Percentiles rank a stretch among this genome's conserved stretches.
phyloP scores from a whole-genome alignment of 2,888 invertebrate genomes.

The Drosophila neutralis region DNA sequence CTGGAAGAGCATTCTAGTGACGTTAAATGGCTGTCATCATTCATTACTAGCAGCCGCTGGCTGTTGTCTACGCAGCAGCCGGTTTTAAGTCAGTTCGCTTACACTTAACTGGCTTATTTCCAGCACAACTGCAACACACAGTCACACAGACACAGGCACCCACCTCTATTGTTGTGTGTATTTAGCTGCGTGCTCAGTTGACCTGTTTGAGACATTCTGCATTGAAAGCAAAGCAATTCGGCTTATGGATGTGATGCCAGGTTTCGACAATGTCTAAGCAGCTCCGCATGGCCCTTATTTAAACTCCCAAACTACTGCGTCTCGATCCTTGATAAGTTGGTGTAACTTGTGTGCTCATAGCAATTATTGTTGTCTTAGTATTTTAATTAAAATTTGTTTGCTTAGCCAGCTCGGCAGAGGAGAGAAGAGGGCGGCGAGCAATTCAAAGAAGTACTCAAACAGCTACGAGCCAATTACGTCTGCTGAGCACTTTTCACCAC shows the following conservation, averaged over 20 bases:
- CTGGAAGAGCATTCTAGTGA: conserved; percentile 12
- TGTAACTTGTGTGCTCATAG: conserved; percentile 21
- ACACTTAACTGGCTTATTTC: conserved; percentile 64
- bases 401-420: conserved; percentile 22
- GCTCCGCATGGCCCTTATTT: conserved; percentile 38
- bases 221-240: conserved; percentile 47
- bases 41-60: conserved; percentile 72
- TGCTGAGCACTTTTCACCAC: conserved; percentile 31
- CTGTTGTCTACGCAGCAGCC: conserved; percentile 60
- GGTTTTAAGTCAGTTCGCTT: conserved; percentile 51
- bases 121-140: conserved; percentile 26
- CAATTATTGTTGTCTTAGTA: conserved; percentile 76
- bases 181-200: conserved; percentile 25
- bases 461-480: conserved; percentile 43
- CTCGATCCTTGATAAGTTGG: background rate
- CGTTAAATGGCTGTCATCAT: conserved; percentile 76
- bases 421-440: no score
- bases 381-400: conserved; percentile 79
- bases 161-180: conserved; percentile 4
- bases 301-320: background rate
- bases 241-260: conserved; percentile 38
- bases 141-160: conserved; percentile 5
- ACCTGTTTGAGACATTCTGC: conserved; percentile 44
- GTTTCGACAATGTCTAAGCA: conserved; percentile 8
- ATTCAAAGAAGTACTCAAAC: background rate